Evolutionary conservation across 2,113 vertebrate genomes (phyloP).

Genomic region (Zosterops hypoxanthus): DNA sequence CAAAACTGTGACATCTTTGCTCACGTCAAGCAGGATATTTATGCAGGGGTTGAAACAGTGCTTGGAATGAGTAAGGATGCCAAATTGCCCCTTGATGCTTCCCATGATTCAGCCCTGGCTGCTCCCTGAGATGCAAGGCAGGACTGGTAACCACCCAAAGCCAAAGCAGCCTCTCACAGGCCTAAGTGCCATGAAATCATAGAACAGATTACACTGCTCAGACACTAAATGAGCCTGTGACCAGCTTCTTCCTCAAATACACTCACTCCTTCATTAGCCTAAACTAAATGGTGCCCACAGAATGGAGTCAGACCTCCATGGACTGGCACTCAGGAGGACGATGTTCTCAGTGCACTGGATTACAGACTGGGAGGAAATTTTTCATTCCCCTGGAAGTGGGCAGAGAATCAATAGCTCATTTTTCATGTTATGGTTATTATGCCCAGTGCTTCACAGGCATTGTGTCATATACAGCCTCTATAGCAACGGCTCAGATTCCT

Average conservation of each 20-base stretch:
- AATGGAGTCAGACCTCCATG: background rate
- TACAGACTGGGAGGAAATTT: conserved; percentile 11
- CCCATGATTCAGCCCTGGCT: background rate
- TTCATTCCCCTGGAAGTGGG: conserved; percentile 40
- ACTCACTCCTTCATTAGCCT: background rate
- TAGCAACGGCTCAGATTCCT: background rate
- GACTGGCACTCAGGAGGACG: background rate
- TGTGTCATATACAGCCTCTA: conserved; percentile 12
- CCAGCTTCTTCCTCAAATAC: background rate
- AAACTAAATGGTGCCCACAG: background rate
- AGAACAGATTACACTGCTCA: background rate
- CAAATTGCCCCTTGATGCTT: background rate
- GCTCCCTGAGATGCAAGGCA: background rate
- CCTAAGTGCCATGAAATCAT: background rate
- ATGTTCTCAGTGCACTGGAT: background rate
- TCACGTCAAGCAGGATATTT: background rate
- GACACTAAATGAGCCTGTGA: background rate
- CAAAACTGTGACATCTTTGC: background rate
- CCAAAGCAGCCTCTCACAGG: background rate
- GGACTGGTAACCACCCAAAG: background rate
- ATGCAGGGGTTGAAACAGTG: background rate
- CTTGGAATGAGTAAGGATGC: background rate
- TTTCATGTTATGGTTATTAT: conserved; percentile 48
- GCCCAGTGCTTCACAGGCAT: background rate
- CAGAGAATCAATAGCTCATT: conserved; percentile 54